Percentiles rank a stretch among this genome's conserved stretches.
phyloP scores from a whole-genome alignment of 2,113 vertebrate species.

The Sturnus vulgaris region DNA sequence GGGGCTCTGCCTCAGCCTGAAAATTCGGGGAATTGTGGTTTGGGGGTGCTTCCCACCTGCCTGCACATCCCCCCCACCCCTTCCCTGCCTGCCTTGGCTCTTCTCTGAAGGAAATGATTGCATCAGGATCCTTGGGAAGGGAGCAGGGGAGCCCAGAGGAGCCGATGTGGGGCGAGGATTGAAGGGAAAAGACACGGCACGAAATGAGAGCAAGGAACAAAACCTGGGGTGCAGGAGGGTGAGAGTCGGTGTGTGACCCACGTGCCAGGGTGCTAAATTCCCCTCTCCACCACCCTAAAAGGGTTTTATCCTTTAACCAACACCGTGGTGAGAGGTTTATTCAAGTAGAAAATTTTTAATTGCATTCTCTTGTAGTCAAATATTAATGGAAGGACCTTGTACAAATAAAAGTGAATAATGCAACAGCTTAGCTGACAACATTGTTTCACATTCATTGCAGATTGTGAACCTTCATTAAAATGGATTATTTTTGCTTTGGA shows the following conservation, averaged over 20 bases:
- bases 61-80: neutral
- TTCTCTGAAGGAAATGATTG: neutral
- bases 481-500: slow-evolving; percentile 68
- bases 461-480: slow-evolving; percentile 71
- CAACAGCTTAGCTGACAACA: slow-evolving; percentile 71
- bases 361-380: slow-evolving; percentile 71
- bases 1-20: neutral
- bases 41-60: neutral
- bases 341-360: slow-evolving; percentile 71
- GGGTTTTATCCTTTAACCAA: slow-evolving; percentile 63
- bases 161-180: rapidly evolving
- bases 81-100: neutral
- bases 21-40: neutral
- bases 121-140: neutral
- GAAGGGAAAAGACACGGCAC: neutral
- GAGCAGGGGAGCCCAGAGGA: neutral
- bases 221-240: neutral
- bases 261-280: neutral
- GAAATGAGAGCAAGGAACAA: neutral
- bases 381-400: slow-evolving; percentile 72
- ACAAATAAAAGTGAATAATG: slow-evolving; percentile 73
- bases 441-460: slow-evolving; percentile 70
- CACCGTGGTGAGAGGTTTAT: slow-evolving; percentile 56
- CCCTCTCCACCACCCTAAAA: neutral
- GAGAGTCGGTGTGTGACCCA: neutral